Evolutionary conservation across 1,140 invertebrate species (phyloP).

Genomic region (Drosophila hydei): DNA sequence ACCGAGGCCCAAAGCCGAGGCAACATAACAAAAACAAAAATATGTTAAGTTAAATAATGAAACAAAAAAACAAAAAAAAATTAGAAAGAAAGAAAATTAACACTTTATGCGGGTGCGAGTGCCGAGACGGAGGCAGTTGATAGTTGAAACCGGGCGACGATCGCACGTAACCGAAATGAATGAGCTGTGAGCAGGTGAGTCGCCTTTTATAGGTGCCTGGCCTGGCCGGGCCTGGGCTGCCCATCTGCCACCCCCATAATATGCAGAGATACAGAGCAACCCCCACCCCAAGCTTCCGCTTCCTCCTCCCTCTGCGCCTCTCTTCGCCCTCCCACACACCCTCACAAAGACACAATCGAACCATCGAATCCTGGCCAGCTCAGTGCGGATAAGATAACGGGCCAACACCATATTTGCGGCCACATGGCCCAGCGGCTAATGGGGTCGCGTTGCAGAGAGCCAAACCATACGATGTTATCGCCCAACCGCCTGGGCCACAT

Average conservation of each 20-base stretch:
- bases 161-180: slow-evolving; percentile 65
- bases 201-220: slow-evolving; percentile 60
- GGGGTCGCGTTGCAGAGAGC: slow-evolving; percentile 42
- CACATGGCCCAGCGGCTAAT: slow-evolving; percentile 47
- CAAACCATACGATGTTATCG: slow-evolving; percentile 13
- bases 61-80: slow-evolving; percentile 18
- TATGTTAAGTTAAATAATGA: neutral
- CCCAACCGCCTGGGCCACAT: slow-evolving; percentile 43
- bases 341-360: slow-evolving; percentile 4
- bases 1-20: slow-evolving; percentile 7
- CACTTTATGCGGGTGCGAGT: slow-evolving; percentile 69
- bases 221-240: neutral
- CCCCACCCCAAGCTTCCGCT: neutral
- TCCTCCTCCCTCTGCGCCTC: too few relatives aligned
- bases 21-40: slow-evolving; percentile 4
- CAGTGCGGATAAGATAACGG: slow-evolving; percentile 67
- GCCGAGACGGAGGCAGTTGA: slow-evolving; percentile 11
- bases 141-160: slow-evolving; percentile 38
- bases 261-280: too few relatives aligned
- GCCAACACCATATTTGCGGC: slow-evolving; percentile 25
- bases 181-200: slow-evolving; percentile 66
- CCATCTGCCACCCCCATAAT: slow-evolving; percentile 25
- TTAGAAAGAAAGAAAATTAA: slow-evolving; percentile 42
- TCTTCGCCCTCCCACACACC: neutral
- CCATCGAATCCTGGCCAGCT: slow-evolving; percentile 55